These are phyloP conservation scores for Hozukius guyotensis DNA, from an alignment of 2,797 vertebrate genomes.

Conservation along the genomic window DNA sequence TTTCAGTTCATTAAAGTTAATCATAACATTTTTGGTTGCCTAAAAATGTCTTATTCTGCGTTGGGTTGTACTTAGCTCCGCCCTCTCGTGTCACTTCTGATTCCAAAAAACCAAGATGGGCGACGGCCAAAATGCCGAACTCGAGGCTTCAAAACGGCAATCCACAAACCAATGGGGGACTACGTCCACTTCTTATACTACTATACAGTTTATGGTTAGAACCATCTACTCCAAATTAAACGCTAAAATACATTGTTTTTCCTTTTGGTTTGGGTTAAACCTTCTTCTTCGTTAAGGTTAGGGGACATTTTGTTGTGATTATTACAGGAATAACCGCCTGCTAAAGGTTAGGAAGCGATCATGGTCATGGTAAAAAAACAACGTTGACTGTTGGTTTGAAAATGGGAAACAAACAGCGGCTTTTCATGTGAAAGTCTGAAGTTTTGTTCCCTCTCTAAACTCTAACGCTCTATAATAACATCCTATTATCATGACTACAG, in stretches of 20 bases:
- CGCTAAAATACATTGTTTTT: neutral
- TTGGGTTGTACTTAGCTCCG: too few species aligned
- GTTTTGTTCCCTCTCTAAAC: neutral
- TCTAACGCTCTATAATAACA: neutral
- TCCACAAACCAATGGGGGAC: neutral
- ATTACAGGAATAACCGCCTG: neutral
- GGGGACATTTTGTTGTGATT: neutral
- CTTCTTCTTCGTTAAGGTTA: neutral
- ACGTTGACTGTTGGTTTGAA: neutral
- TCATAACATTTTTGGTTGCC: too few species aligned
- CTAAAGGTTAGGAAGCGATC: neutral
- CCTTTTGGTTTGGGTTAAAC: neutral
- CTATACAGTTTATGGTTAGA: neutral
- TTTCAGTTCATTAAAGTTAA: too few species aligned
- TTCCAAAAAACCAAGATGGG: too few species aligned
- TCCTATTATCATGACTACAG: neutral
- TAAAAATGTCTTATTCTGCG: too few species aligned
- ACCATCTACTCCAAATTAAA: neutral
- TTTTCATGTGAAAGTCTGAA: neutral
- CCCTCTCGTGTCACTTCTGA: too few species aligned
- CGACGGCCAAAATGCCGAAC: too few species aligned
- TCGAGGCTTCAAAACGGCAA: too few species aligned
- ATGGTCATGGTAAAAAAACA: neutral
- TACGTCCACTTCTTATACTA: neutral
- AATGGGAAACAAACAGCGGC: neutral